Base-by-base conservation (phyloP, 2,797 vertebrate species). In the Cyclopterus lumpus region DNA sequence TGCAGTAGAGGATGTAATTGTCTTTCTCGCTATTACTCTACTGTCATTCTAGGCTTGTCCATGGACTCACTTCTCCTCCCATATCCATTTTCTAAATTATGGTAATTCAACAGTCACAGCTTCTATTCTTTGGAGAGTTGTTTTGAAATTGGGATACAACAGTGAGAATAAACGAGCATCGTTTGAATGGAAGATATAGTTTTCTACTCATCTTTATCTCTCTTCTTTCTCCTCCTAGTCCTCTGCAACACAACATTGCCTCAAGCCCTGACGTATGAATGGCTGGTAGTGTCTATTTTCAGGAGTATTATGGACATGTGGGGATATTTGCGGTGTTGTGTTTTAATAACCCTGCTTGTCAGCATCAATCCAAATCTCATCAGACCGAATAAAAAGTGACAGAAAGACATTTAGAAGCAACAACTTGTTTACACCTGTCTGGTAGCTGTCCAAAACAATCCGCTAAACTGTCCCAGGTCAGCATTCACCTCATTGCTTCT, bases 261-360 rank as follows among this genome's bases (percentile, higher is more conserved):
- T 65, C 10, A 54, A 54, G 9, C 44, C 8, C 34, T n/a, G 54
- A 16, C 75, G 40, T 36, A 66, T 48, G 51, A 73, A 54, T 60
- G 55, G 59, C 58, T 51, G 51, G 42, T 15, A 1, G 57, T 22
- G 58, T 63, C n/a, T 65, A 18, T 80, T 80, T 63, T 42, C 67
- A 59, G 71, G 53, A 26, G 34, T 18, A 51, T 71, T 66, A 10
- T 53, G 70, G 60, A 76, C 34, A 34, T 75, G 24, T 44, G 57
- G 24, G 64, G 30, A 67, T 74, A 55, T n/a, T 62, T 57, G 1
- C n/a, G 16, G 51, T 9, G 64, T 58, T 70, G 64, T 66, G 67
- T 79, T 73, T 64, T 82, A 82, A 82, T 82, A 86, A 68, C 49
- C 30, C 24, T 16, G 77, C 69, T 10, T 79, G 79, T 82, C 84